Conservation (phyloP, 2,888 invertebrate species). For the Arctia plantaginis region DNA sequence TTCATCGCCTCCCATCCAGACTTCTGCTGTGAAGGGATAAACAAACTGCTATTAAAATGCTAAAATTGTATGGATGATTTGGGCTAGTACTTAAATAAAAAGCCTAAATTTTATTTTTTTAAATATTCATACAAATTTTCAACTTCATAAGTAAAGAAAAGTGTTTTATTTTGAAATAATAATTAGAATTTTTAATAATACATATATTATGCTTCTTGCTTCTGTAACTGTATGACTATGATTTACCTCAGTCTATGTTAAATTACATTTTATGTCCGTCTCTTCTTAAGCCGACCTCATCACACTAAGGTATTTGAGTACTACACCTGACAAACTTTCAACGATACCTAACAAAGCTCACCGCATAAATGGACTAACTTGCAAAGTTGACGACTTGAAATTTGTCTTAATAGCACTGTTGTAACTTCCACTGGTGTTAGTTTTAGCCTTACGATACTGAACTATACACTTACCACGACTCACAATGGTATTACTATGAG, state of each 20-base stretch:
- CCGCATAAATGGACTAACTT: slow-evolving; percentile 27
- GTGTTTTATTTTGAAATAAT: too few relatives aligned
- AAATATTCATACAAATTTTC: too few relatives aligned
- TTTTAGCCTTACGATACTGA: slow-evolving; percentile 54
- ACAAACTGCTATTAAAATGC: too few relatives aligned
- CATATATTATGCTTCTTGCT: not conserved
- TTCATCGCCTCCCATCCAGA: too few relatives aligned
- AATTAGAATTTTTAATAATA: too few relatives aligned
- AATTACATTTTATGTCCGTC: not conserved
- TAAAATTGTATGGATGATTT: too few relatives aligned
- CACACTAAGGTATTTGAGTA: not conserved
- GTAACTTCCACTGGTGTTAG: slow-evolving; percentile 59
- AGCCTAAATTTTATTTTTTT: too few relatives aligned
- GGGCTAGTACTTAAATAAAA: too few relatives aligned
- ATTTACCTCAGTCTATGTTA: not conserved
- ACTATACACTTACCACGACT: slow-evolving; percentile 19
- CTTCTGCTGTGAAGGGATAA: too few relatives aligned
- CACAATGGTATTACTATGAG: not conserved
- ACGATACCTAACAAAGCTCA: slow-evolving; percentile 31
- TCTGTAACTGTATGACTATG: not conserved
- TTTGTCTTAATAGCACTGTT: slow-evolving; percentile 66
- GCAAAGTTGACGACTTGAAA: slow-evolving; percentile 44
- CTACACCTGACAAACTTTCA: slow-evolving; percentile 17
- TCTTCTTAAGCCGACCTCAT: not conserved
- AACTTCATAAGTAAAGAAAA: too few relatives aligned